These are phyloP conservation scores for Proisotoma minuta DNA, from an alignment of 2,888 invertebrate species.

Conservation along the genomic window DNA sequence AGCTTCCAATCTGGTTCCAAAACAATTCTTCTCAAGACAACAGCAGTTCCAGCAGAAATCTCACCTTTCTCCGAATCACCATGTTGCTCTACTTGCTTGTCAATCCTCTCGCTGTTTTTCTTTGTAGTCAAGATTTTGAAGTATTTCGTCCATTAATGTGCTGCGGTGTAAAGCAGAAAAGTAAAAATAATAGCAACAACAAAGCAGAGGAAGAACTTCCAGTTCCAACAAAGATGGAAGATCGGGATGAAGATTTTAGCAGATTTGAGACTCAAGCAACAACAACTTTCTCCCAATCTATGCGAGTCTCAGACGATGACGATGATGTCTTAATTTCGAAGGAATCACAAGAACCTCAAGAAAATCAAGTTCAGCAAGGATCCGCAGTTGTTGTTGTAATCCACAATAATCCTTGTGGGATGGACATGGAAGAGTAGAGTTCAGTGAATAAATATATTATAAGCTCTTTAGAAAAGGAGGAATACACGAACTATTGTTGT, in stretches of 20 bases:
- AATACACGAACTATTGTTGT: too few relatives aligned
- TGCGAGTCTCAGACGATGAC: too few relatives aligned
- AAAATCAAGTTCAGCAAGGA: too few relatives aligned
- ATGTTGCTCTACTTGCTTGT: neutral
- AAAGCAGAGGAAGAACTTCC: neutral
- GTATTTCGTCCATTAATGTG: neutral
- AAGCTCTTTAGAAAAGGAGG: too few relatives aligned
- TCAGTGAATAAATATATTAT: too few relatives aligned
- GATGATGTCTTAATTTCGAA: too few relatives aligned
- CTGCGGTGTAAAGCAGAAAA: neutral
- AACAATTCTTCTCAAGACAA: neutral
- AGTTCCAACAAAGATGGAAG: too few relatives aligned
- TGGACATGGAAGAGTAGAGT: too few relatives aligned
- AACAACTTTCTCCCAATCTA: neutral
- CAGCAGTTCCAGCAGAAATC: neutral
- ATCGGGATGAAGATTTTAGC: neutral
- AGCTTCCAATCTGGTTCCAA: neutral
- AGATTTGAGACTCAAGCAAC: neutral
- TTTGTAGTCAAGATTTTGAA: neutral
- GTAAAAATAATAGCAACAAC: neutral
- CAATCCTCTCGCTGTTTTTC: neutral
- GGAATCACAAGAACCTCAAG: too few relatives aligned
- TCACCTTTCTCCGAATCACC: neutral
- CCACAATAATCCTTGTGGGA: too few relatives aligned
- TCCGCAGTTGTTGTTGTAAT: too few relatives aligned